phyloP scores from a whole-genome alignment of 2,797 vertebrate genomes.

The Acrossocheilus fasciatus region DNA sequence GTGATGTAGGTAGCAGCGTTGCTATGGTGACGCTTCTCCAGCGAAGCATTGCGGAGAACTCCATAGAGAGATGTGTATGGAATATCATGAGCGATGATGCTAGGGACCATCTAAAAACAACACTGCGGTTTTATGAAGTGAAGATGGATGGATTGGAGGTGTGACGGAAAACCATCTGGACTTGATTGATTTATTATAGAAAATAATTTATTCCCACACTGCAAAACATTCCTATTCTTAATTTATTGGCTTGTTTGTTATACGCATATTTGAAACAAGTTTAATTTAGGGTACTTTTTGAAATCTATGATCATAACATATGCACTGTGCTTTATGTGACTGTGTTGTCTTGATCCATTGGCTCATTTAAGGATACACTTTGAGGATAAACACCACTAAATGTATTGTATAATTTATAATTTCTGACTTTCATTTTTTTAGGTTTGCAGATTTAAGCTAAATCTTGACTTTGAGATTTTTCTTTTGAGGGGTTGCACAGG shows the following conservation, averaged over 20 bases:
- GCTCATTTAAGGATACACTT: not conserved
- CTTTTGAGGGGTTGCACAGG: not conserved
- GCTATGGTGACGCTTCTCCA: slow-evolving; percentile 78
- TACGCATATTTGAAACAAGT: not conserved
- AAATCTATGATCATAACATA: not conserved
- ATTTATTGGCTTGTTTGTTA: not conserved
- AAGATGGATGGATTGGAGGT: not conserved
- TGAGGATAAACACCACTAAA: not conserved
- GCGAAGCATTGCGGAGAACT: slow-evolving; percentile 76
- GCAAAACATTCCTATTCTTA: not conserved
- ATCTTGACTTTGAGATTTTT: slow-evolving; percentile 1
- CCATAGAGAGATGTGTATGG: slow-evolving; percentile 71
- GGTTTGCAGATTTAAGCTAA: not conserved
- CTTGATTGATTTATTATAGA: not conserved
- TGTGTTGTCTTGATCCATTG: not conserved
- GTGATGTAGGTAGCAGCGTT: slow-evolving; percentile 72
- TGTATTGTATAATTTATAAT: not conserved
- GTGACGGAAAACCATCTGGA: slow-evolving; percentile 7
- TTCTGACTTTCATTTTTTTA: not conserved
- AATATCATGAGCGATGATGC: slow-evolving; percentile 61
- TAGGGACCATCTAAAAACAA: slow-evolving; percentile 67
- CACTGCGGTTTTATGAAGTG: not conserved
- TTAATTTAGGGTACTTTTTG: no score
- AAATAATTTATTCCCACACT: not conserved
- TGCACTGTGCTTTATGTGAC: not conserved